Evolutionary conservation across 2,797 vertebrate species (phyloP), one percentile per base, ranked within the genome.

Genomic region (Hippoglossus hippoglossus): DNA sequence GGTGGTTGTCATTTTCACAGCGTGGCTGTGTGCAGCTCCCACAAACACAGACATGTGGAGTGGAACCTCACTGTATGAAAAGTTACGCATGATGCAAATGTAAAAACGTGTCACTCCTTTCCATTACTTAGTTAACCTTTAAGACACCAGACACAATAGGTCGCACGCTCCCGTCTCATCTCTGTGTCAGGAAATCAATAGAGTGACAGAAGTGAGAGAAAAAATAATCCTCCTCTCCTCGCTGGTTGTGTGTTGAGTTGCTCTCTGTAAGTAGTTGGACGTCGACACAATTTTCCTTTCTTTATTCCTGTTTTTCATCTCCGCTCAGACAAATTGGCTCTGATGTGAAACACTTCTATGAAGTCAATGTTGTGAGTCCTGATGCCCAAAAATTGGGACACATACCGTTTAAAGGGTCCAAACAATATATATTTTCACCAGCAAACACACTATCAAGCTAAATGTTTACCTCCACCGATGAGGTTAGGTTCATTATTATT

Each of bases 61-160:
- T 26, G 57, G 47, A 11, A 53, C 15, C 49, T 65, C 24, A 58
- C 47, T 65, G 6, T 53, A 18, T 54, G 41, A 36, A 67, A 73
- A 49, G 6, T 65, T 70, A 36, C 67, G 60, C 56, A 51, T 64
- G 52, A 79, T 71, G 56, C 65, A 75, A 34, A 70, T 5, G 16
- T 72, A 46, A 74, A 80, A 72, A 58, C 59, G 79, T 73, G 66
- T 85, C 82, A 82, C 79, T 88, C 72, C 75, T 71, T 82, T 79
- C 87, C 86, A 88, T 86, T 90, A 89, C 87, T 91, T 84, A 84
- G 86, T 90, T 93, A 91, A 92, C 90, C 91, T 93, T 93, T 92
- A 90, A 85, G 80, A 81, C 75, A 73, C 74, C 65, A 80, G 76
- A 81, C 79, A 75, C 25, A 66, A 87, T 88, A 90, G 87, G 82